Evolutionary conservation across 2,797 vertebrate species (phyloP).

Genomic region (Allobates femoralis): DNA sequence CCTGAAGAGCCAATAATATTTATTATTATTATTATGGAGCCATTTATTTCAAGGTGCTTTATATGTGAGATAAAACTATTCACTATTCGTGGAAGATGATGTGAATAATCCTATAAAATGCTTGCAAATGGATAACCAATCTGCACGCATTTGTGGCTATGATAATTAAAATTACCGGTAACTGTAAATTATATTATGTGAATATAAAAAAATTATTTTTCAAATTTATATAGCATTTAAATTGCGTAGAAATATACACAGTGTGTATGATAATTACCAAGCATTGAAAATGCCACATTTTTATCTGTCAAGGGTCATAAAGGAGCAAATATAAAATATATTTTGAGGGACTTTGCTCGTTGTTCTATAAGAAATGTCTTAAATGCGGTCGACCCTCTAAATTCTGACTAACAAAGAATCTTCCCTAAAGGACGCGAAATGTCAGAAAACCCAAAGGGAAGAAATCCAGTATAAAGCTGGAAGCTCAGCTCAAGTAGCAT

Average conservation of each 20-base stretch:
- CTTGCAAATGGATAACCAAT: not conserved
- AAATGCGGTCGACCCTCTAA: not conserved
- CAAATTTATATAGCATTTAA: not conserved
- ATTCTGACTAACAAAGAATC: not conserved
- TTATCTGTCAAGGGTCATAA: not conserved
- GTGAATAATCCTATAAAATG: not conserved
- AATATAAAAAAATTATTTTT: not conserved
- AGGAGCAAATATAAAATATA: not conserved
- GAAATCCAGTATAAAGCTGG: not conserved
- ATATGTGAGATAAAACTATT: too few species aligned
- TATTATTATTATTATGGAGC: too few species aligned
- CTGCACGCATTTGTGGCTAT: not conserved
- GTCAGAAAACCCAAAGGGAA: conserved; percentile 1
- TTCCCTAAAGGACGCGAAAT: not conserved
- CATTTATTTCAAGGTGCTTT: too few species aligned
- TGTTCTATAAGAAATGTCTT: not conserved
- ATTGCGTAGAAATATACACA: not conserved
- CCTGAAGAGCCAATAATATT: too few species aligned
- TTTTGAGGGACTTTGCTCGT: not conserved
- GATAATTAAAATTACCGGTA: not conserved
- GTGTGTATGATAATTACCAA: not conserved
- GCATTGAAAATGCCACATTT: not conserved
- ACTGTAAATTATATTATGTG: not conserved
- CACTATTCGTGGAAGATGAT: not conserved
- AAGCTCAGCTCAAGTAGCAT: not conserved